These are phyloP conservation scores for Ectropis crepuscularia DNA, from an alignment of 2,888 invertebrate species.

Conservation along the genomic window DNA sequence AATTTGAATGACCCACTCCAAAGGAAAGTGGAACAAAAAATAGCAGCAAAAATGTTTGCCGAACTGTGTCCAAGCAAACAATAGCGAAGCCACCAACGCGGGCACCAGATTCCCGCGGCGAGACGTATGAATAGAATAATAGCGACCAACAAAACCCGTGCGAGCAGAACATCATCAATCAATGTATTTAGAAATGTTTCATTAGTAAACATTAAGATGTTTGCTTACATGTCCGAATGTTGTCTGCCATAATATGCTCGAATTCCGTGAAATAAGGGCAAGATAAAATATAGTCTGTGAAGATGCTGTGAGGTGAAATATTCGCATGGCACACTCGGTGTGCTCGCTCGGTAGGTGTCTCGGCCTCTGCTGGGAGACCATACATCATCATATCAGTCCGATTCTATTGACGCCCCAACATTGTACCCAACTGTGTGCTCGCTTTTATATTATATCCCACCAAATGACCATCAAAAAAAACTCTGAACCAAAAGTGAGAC, in stretches of 20 bases:
- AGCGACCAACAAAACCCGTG: constrained; percentile 72
- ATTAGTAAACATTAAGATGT: constrained; percentile 85
- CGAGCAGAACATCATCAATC: constrained; percentile 77
- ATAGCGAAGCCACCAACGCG: constrained; percentile 80
- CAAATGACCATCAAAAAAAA: constrained; percentile 47
- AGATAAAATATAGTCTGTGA: constrained; percentile 70
- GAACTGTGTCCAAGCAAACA: constrained; percentile 71
- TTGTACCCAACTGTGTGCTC: constrained; percentile 46
- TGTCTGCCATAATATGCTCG: constrained; percentile 69
- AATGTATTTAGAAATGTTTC: constrained; percentile 82
- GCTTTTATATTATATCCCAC: constrained; percentile 42
- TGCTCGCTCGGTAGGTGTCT: constrained; percentile 66
- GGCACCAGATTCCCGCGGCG: constrained; percentile 73
- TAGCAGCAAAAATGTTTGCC: constrained; percentile 70
- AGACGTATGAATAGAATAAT: constrained; percentile 80
- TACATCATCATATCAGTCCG: constrained; percentile 52
- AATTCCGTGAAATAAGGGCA: constrained; percentile 77
- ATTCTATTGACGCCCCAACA: constrained; percentile 45
- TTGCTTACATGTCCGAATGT: constrained; percentile 82
- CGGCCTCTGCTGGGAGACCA: constrained; percentile 66
- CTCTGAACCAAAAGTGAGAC: constrained; percentile 57
- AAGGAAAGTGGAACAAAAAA: constrained; percentile 61
- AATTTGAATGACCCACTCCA: constrained; percentile 77
- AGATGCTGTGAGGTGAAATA: constrained; percentile 64
- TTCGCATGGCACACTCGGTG: constrained; percentile 51